Percentiles rank a stretch among this genome's conserved stretches.
Conservation (phyloP, 2,113 vertebrate species). For the Irena cyanogastra region DNA sequence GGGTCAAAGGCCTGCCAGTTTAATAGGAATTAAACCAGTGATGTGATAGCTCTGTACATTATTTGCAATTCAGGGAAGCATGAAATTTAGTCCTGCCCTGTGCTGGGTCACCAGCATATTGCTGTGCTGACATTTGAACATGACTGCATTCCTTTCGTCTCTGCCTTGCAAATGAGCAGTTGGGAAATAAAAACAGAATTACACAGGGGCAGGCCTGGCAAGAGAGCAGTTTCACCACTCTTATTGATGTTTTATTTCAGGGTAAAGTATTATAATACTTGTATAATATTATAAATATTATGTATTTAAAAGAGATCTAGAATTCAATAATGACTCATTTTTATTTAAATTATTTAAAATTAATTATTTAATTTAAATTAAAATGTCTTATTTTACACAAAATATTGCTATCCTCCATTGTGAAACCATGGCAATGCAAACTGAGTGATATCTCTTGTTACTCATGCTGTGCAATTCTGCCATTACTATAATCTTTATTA, state of each 20-base stretch:
- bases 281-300: neutral
- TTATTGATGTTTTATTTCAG: neutral
- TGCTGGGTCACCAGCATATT: neutral
- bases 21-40: conserved; percentile 2
- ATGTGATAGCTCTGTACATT: neutral
- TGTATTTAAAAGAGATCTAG: neutral
- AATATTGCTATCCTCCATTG: neutral
- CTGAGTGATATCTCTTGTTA: neutral
- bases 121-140: conserved; percentile 16
- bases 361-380: neutral
- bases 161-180: neutral
- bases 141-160: neutral
- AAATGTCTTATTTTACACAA: neutral
- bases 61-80: conserved; percentile 16
- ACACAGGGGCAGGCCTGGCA: neutral
- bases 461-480: neutral
- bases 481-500: neutral
- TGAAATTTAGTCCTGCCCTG: conserved; percentile 27
- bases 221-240: neutral
- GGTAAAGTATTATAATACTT: neutral
- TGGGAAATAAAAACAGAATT: neutral
- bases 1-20: neutral
- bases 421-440: neutral
- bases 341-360: neutral
- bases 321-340: neutral